Conservation (phyloP, 2,888 invertebrate species). For the Apoderus coryli region DNA sequence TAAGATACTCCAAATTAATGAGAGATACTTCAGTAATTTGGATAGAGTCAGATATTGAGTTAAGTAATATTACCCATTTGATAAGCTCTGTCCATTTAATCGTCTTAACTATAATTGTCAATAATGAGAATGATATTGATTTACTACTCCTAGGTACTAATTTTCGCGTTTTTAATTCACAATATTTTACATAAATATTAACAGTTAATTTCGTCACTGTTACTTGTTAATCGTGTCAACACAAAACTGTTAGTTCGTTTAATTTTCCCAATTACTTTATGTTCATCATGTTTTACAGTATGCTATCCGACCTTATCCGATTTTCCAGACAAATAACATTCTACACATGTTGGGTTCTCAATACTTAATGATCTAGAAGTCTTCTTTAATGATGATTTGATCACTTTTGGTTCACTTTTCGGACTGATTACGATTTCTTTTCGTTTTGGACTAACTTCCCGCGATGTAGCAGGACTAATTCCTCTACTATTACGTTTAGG, state of each 20-base stretch:
- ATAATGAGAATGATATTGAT: no score
- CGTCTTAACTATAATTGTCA: no score
- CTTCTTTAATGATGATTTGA: conserved; percentile 26
- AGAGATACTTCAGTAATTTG: no score
- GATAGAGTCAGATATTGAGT: no score
- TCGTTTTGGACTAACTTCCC: conserved; percentile 11
- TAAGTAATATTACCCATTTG: no score
- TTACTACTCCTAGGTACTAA: no score
- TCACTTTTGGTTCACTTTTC: conserved; percentile 4
- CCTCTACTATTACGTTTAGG: conserved; percentile 11
- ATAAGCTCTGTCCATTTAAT: no score
- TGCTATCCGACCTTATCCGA: conserved; percentile 31
- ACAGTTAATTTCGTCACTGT: conserved; percentile 27
- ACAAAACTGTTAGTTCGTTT: conserved; percentile 19
- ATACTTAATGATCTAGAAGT: conserved; percentile 42
- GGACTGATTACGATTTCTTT: background rate
- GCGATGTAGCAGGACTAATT: conserved; percentile 20
- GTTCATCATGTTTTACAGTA: no score
- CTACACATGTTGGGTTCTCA: conserved; percentile 58
- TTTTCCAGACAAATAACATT: conserved; percentile 54
- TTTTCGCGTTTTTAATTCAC: no score
- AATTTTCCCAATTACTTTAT: conserved; percentile 5
- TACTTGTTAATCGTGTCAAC: conserved; percentile 17
- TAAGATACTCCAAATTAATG: no score
- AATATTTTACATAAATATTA: no score